phyloP scores from a whole-genome alignment of 2,888 invertebrate genomes.

The Willowsia nigromaculata region DNA sequence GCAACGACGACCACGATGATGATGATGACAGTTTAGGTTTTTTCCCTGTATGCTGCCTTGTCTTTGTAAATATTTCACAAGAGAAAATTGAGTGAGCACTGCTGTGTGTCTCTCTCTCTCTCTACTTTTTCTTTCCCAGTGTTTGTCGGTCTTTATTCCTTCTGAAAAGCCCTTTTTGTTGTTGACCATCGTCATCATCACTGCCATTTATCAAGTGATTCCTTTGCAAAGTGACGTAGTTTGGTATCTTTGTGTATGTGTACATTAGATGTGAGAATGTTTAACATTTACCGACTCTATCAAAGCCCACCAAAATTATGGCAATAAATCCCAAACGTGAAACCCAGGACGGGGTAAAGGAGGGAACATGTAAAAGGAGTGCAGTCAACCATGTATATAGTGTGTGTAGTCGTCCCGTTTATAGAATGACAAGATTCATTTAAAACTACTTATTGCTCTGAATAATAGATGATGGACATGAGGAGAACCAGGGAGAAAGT shows the following conservation, averaged over 20 bases:
- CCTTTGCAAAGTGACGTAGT: not conserved
- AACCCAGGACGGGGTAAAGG: not conserved
- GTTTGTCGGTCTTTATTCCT: not conserved
- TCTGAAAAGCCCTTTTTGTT: not conserved
- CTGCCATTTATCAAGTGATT: constrained; percentile 10
- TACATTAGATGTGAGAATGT: not conserved
- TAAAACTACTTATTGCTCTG: constrained; percentile 20
- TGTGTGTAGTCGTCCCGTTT: not conserved
- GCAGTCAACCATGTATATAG: not conserved
- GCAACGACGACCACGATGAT: too few relatives aligned
- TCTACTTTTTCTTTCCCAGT: not conserved
- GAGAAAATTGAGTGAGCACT: constrained; percentile 23
- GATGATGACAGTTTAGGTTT: constrained; percentile 26
- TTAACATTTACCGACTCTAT: not conserved
- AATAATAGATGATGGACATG: constrained; percentile 1
- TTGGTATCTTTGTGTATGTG: not conserved
- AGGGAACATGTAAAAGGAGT: not conserved
- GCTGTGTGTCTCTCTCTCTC: not conserved
- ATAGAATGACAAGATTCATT: constrained; percentile 11
- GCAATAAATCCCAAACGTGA: not conserved
- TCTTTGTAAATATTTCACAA: constrained; percentile 34
- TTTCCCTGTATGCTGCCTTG: constrained; percentile 9
- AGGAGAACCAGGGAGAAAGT: not conserved
- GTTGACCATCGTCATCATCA: not conserved
- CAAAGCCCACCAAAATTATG: not conserved